A percentile compares a stretch with the other conserved stretches of the same genome.
Evolutionary conservation across 1,140 invertebrate genomes (phyloP).

Genomic region (Trachymyrmex septentrionalis): DNA sequence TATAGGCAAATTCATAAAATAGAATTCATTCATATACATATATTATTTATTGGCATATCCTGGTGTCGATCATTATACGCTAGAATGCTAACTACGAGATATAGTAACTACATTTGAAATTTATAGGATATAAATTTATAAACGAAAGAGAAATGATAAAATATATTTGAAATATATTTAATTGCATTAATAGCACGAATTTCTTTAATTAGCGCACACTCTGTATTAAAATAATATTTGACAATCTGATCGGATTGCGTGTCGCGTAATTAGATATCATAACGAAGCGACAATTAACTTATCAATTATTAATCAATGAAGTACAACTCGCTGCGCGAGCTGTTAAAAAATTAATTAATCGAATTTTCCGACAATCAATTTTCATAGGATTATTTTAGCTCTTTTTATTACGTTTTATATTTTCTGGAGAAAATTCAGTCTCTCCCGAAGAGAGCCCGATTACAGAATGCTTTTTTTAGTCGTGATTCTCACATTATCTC

Average conservation of each 20-base stretch:
- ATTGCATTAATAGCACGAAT: conserved; percentile 8
- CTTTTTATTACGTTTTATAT: neutral
- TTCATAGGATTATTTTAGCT: neutral
- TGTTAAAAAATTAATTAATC: conserved; percentile 8
- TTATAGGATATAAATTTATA: neutral
- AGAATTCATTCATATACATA: neutral
- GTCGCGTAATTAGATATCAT: conserved; percentile 12
- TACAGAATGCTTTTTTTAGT: neutral
- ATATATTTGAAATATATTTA: conserved; percentile 1
- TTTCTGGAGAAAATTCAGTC: neutral
- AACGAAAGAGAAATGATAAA: neutral
- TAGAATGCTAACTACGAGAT: neutral
- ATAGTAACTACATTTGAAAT: neutral
- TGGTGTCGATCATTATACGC: neutral
- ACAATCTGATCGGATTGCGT: neutral
- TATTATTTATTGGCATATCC: neutral
- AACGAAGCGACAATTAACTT: conserved; percentile 23
- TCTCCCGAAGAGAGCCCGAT: neutral
- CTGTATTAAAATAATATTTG: conserved; percentile 18
- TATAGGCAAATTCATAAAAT: neutral
- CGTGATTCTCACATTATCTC: neutral
- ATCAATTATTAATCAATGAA: conserved; percentile 11
- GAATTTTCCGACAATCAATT: neutral
- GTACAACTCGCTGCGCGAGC: neutral
- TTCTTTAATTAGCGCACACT: neutral